Evolutionary conservation across 2,888 invertebrate species (phyloP), one percentile per base, ranked within the genome.

Genomic region (Rhagophthalmus giganteus): DNA sequence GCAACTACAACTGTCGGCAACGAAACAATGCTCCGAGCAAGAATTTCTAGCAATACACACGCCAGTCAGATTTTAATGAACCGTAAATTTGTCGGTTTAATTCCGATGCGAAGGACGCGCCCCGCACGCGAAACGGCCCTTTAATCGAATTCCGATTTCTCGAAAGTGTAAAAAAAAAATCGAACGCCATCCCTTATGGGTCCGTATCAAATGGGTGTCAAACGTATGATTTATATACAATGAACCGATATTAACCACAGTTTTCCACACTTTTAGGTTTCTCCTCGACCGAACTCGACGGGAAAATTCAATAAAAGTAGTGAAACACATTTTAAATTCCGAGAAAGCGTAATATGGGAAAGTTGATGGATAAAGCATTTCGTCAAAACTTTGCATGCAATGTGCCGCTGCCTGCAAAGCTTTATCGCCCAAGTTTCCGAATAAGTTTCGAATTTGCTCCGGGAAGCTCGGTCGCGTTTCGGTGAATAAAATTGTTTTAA

Each of bases 371-470:
- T 44, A 44, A 44, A 44, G 35, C 44, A 12, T 44, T 44, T 33
- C 44, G 44, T 44, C 44, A 44, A 44, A 44, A 44, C 34, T 44
- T 44, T 28, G 35, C 27, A 44, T 44, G 44, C 44, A 44, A 16
- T 35, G 34, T 28, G 42, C 40, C 31, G 30, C 39, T 30, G 24
- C 14, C 33, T 41, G 28, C 34, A 44, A 35, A 44, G 44, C 44
- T 44, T 44, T 44, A 44, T 44, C 44, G 34, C 35, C 11, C 11
- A 44, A 44, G 44, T 44, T 44, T 34, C 20, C 35, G 44, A 44
- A 44, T 44, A 44, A 34, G 44, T 44, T 35, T 28, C 24, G 34
- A 42, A 32, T 42, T 42, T 26, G 42, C 28, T 39, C 14, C 30
- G 30, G n/a, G 39, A 10, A 26, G 25, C 9, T 40, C 15, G 30